Evolutionary conservation across 2,797 vertebrate species (phyloP).

Genomic region (Coregonus suidteri): DNA sequence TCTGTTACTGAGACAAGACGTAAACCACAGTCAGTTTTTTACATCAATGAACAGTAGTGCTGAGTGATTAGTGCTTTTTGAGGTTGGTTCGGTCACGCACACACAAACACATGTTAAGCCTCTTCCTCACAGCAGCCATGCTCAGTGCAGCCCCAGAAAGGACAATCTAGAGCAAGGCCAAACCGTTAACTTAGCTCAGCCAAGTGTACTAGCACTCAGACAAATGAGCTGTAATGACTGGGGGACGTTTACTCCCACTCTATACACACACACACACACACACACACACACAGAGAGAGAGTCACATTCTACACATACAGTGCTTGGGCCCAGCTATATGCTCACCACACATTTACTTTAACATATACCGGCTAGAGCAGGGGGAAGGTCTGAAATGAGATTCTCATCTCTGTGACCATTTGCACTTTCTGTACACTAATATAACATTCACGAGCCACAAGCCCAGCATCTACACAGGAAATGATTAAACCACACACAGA

Average conservation of each 20-base stretch:
- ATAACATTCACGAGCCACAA: background rate
- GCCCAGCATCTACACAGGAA: background rate
- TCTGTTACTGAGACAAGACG: background rate
- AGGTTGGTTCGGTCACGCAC: background rate
- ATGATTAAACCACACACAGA: conserved; percentile 1
- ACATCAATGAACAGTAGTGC: background rate
- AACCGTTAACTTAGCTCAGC: conserved; percentile 72
- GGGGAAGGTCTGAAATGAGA: background rate
- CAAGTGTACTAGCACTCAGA: conserved; percentile 73
- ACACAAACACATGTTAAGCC: background rate
- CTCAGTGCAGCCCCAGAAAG: conserved; percentile 39
- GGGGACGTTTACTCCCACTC: conserved; percentile 52
- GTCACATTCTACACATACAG: background rate
- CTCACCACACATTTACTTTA: too few species aligned
- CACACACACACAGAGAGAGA: background rate
- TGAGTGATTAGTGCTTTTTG: background rate
- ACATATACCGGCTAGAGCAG: too few species aligned
- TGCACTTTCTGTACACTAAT: conserved; percentile 39
- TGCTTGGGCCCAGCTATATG: background rate
- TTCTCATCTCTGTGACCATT: conserved; percentile 34
- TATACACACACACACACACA: background rate
- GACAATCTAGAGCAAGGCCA: conserved; percentile 50
- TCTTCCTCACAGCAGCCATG: background rate
- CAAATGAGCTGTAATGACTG: conserved; percentile 74
- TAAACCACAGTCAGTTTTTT: background rate